Evolutionary conservation across 2,113 vertebrate species (phyloP), one percentile per base, ranked within the genome.

Genomic region (Drymodes brunneopygia): DNA sequence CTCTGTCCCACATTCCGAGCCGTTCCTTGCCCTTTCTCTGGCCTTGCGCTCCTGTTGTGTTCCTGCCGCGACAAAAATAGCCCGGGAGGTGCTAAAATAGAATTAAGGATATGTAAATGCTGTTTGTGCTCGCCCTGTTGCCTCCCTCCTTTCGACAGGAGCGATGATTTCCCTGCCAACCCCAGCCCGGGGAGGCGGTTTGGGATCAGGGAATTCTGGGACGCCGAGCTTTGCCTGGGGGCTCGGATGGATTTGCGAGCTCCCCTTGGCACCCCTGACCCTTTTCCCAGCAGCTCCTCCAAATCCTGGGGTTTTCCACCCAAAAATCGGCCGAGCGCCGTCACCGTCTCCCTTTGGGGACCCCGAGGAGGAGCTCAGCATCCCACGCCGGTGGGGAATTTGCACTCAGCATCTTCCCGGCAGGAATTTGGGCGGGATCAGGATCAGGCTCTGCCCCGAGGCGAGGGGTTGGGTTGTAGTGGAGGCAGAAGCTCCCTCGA

Each of bases 361-460:
- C 18, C 4, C 53, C 0, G 9, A 6, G 3, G 27, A 19, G 16
- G 7, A 15, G 5, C 6, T 0, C 0, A 1, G 9, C n/a, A 0
- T 38, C 18, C 62, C 16, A 0, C 0, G 13, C 42, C 6, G 1
- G 9, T 44, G 23, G 58, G 24, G 12, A 19, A 8, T 90, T 40
- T 7, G 21, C 9, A 1, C 5, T 7, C 51, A 20, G 42, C 22
- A 6, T 35, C 24, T 35, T 70, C 61, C 33, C 9, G 9, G 33
- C 50, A 60, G 74, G 79, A 48, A 74, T 85, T 7, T n/a, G 28
- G 19, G 31, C 2, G 25, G n/a, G 17, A 38, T 38, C 38, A 38
- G 28, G 9, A 10, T 33, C 61, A 2, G 29, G 58, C 67, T 47
- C 5, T 50, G 62, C 36, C 35, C 71, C 7, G 48, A 5, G 2